Evolutionary conservation across 2,113 vertebrate genomes (phyloP).

Genomic region (Brienomyrus brachyistius): DNA sequence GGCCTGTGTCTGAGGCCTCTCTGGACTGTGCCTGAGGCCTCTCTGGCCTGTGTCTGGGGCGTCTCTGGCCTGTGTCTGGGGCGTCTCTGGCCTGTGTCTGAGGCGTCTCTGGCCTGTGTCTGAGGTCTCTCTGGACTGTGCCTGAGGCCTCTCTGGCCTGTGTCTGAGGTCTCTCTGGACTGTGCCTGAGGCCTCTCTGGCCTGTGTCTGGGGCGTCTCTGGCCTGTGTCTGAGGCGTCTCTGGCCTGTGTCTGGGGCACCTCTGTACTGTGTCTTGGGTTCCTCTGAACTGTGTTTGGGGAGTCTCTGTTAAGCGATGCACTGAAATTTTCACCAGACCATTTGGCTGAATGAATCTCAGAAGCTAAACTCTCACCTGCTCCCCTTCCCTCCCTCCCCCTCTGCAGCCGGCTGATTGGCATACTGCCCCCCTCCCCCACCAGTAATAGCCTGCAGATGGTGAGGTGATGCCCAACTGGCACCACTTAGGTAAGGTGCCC

Average conservation of each 20-base stretch:
- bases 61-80: neutral
- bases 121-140: no score
- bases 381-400: neutral
- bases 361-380: neutral
- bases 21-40: no score
- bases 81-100: neutral
- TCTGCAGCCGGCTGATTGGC: neutral
- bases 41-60: neutral
- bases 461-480: neutral
- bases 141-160: neutral
- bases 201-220: no score
- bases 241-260: neutral
- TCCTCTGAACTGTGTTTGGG: no score
- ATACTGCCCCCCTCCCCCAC: neutral
- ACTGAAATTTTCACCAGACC: neutral
- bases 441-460: constrained; percentile 2
- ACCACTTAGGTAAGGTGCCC: no score
- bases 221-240: no score
- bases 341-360: neutral
- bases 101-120: no score
- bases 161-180: neutral
- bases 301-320: neutral
- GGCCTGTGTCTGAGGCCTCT: no score
- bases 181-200: no score
- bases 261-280: neutral